These are phyloP conservation scores for Chaetophractus vellerosus DNA, from an alignment of 2,797 vertebrate genomes.

Conservation along the genomic window DNA sequence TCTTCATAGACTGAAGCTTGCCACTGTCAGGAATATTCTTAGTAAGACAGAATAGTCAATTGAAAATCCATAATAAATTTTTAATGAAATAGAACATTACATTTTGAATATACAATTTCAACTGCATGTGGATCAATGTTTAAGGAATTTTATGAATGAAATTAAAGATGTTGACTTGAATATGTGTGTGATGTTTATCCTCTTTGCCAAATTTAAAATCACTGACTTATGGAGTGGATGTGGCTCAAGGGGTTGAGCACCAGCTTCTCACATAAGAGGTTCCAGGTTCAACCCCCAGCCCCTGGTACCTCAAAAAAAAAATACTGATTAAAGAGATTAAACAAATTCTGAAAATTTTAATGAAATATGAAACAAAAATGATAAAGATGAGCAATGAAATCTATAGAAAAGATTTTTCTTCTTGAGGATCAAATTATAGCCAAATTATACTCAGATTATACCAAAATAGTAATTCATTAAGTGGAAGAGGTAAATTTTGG, in stretches of 20 bases:
- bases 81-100: slow-evolving; percentile 12
- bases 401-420: neutral
- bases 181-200: neutral
- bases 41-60: neutral
- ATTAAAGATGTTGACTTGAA: neutral
- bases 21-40: neutral
- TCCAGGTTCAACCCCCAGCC: too few relatives aligned
- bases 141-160: neutral
- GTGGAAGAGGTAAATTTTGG: neutral
- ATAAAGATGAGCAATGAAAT: neutral
- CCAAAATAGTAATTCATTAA: slow-evolving; percentile 7
- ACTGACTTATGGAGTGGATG: neutral
- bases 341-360: slow-evolving; percentile 47
- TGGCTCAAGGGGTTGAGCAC: too few relatives aligned
- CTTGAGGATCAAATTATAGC: neutral
- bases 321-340: neutral
- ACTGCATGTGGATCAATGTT: neutral
- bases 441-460: neutral
- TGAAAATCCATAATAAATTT: neutral
- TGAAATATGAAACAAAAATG: neutral
- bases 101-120: neutral
- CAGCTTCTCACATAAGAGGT: too few relatives aligned
- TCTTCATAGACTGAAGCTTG: neutral
- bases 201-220: neutral
- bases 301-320: too few relatives aligned